These are phyloP conservation scores for Aleadryas rufinucha DNA, from an alignment of 2,113 vertebrate species.

Conservation along the genomic window DNA sequence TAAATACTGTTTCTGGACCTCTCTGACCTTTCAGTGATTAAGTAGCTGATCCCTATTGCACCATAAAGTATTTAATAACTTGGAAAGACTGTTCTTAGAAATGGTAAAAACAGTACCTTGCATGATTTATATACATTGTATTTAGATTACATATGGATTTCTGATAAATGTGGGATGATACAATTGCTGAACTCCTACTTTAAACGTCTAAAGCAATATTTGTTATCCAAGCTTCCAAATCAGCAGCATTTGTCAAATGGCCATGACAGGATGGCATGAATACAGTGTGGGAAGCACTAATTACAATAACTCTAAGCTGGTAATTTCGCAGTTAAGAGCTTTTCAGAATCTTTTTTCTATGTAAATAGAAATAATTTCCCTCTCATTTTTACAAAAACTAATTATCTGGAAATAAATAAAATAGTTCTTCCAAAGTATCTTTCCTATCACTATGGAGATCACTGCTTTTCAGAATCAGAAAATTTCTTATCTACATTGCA, in stretches of 20 bases:
- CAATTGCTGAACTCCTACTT: constrained; percentile 11
- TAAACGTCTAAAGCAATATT: background rate
- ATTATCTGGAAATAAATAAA: background rate
- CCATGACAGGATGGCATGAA: background rate
- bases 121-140: background rate
- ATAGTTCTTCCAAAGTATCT: background rate
- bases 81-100: background rate
- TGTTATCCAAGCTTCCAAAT: background rate
- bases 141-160: constrained; percentile 42
- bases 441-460: background rate
- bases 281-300: background rate
- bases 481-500: background rate
- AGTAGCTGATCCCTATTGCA: background rate
- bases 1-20: constrained; percentile 16
- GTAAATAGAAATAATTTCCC: background rate
- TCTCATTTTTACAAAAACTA: background rate
- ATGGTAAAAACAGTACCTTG: background rate
- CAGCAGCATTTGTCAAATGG: constrained; percentile 31
- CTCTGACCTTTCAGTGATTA: background rate
- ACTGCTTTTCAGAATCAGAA: background rate
- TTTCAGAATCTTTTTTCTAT: background rate
- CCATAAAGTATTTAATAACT: background rate
- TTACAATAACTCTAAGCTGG: background rate
- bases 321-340: background rate
- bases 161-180: constrained; percentile 1